Conservation (phyloP, 2,888 invertebrate species). For the Trichogramma evanescens region DNA sequence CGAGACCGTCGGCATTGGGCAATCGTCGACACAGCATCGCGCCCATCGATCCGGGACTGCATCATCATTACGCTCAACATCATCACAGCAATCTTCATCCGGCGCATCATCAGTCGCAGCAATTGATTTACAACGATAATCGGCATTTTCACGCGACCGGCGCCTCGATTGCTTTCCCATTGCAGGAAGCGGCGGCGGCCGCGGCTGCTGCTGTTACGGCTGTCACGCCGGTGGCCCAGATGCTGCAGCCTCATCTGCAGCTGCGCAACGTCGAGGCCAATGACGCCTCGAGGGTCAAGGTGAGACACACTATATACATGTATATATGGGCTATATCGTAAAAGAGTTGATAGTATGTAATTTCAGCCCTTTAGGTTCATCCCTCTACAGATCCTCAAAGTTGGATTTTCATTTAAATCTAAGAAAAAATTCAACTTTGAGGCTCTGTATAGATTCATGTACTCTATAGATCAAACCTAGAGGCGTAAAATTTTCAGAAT, state of each 20-base stretch:
- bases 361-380: too few relatives aligned
- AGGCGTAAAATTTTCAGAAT: too few relatives aligned
- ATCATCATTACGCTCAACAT: conserved; percentile 26
- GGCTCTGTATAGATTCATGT: too few relatives aligned
- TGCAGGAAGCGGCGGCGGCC: conserved; percentile 4
- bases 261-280: conserved; percentile 38
- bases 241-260: conserved; percentile 43
- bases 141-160: neutral
- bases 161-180: neutral
- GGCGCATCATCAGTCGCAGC: neutral
- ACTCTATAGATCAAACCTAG: too few relatives aligned
- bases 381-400: too few relatives aligned
- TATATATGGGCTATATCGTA: neutral
- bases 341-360: too few relatives aligned
- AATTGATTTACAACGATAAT: neutral
- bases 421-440: too few relatives aligned
- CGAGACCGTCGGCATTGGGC: conserved; percentile 16
- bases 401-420: too few relatives aligned
- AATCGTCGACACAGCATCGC: conserved; percentile 44
- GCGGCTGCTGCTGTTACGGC: conserved; percentile 1
- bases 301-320: conserved; percentile 14
- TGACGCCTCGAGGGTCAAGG: conserved; percentile 13
- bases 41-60: conserved; percentile 41
- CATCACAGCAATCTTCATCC: conserved; percentile 17
- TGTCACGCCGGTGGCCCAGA: conserved; percentile 6